These are phyloP conservation scores for Rosalia funebris DNA, from an alignment of 2,888 invertebrate genomes.

Conservation along the genomic window DNA sequence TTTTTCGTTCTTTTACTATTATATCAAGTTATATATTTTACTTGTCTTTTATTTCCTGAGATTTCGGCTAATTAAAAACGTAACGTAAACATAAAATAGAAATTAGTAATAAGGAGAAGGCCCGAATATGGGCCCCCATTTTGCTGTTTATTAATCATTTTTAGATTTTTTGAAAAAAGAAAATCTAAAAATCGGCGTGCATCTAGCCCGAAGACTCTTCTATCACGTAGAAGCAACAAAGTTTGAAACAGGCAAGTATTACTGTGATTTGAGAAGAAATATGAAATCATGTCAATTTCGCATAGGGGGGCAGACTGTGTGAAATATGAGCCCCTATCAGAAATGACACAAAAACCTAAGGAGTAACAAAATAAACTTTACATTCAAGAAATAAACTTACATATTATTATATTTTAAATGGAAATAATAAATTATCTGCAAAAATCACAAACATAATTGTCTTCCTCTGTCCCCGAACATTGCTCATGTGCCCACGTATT, in stretches of 20 bases:
- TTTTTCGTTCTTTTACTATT: background rate
- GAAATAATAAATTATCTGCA: slow-evolving; percentile 21
- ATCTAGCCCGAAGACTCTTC: background rate
- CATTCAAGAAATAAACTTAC: background rate
- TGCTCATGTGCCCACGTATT: slow-evolving; percentile 35
- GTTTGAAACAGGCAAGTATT: background rate
- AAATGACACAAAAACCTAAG: background rate
- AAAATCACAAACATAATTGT: slow-evolving; percentile 38
- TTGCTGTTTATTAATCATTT: background rate
- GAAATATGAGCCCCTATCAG: slow-evolving; percentile 1
- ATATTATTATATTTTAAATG: background rate
- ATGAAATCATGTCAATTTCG: slow-evolving; percentile 1
- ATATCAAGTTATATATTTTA: no score
- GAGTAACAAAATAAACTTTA: background rate
- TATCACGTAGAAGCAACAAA: background rate
- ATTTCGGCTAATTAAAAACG: no score
- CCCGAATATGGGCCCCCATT: slow-evolving; percentile 16
- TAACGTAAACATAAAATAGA: no score
- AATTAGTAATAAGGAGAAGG: background rate
- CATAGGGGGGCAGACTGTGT: background rate
- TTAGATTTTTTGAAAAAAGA: slow-evolving; percentile 3
- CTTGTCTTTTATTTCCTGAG: no score
- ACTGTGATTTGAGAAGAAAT: slow-evolving; percentile 1
- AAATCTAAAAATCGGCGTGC: slow-evolving; percentile 1
- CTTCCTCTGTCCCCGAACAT: slow-evolving; percentile 38